Conservation (phyloP, 2,888 invertebrate genomes). For the Hemaris fuciformis region DNA sequence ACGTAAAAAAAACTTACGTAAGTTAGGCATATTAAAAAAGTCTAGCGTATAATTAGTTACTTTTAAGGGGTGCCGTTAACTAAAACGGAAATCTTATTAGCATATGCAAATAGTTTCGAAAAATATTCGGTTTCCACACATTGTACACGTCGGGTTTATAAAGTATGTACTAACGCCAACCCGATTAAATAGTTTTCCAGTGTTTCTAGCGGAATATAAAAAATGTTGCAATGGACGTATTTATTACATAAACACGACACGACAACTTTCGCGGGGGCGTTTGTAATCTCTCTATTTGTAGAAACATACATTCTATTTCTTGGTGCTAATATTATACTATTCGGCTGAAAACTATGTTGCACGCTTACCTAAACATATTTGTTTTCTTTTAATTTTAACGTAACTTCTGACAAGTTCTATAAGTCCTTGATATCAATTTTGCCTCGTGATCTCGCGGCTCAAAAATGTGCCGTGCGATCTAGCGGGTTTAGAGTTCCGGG, state of each 20-base stretch:
- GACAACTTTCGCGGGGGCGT: background rate
- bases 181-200: background rate
- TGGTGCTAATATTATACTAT: background rate
- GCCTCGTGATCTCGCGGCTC: too few relatives aligned
- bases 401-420: background rate
- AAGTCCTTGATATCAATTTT: too few relatives aligned
- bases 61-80: background rate
- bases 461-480: too few relatives aligned
- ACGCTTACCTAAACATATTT: too few relatives aligned
- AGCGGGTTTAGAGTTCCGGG: too few relatives aligned
- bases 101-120: background rate
- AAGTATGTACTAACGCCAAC: background rate
- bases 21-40: background rate
- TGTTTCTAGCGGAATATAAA: background rate
- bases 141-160: background rate
- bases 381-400: background rate
- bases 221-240: background rate
- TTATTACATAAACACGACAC: background rate
- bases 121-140: slow-evolving; percentile 1
- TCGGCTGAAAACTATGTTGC: too few relatives aligned
- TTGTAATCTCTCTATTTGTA: background rate
- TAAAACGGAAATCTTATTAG: slow-evolving; percentile 3
- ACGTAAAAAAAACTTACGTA: background rate
- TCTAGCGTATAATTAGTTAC: background rate
- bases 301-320: background rate